Base-by-base conservation (phyloP, 2,888 invertebrate genomes). In the Chamaedrilus cognettii region DNA sequence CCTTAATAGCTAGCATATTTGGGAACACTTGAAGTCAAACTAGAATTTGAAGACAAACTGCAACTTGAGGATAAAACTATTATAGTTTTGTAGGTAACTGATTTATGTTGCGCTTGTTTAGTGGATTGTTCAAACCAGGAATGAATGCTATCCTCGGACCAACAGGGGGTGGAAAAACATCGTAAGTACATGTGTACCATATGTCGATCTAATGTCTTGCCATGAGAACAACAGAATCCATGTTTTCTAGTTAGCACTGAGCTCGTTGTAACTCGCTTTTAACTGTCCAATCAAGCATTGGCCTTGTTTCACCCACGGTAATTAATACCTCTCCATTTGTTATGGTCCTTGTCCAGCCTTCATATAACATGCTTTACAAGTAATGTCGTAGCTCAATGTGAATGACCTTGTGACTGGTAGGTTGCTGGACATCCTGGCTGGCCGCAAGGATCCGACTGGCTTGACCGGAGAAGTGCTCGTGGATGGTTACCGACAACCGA, bases 111-210 rank as follows among this genome's bases (percentile, higher is more conserved):
- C n/a, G n/a, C n/a, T n/a, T 55, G 59, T 64, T 28, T 76, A 83
- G 82, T 76, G 82, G 80, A 11, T 64, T 80, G 31, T 83, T 81
- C 72, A 73, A 73, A 58, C 80, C 81, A 55, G 83, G 83, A 0
- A 79, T 83, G 78, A 83, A 82, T 74, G 83, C 82, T 5, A 82
- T 83, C 50, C 74, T 83, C 33, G 83, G 83, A 32, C 82, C 83
- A 50, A 82, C 83, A 35, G 84, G 84, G 35, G 80, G 83, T 75
- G 84, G 84, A 58, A 84, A 84, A 72, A 80, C 83, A 33, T 81
- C 83, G 82, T 83, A 75, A 78, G 83, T 82, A 42, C 11, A 42
- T 15, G 11, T 19, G 11, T 42, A 42, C 11, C 42, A n/a, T n/a
- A n/a, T n/a, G n/a, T n/a, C n/a, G n/a, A n/a, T n/a, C n/a, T n/a